Evolutionary conservation across 2,888 invertebrate genomes (phyloP), one percentile per base, ranked within the genome.

Genomic region (Pseudococcus longispinus): DNA sequence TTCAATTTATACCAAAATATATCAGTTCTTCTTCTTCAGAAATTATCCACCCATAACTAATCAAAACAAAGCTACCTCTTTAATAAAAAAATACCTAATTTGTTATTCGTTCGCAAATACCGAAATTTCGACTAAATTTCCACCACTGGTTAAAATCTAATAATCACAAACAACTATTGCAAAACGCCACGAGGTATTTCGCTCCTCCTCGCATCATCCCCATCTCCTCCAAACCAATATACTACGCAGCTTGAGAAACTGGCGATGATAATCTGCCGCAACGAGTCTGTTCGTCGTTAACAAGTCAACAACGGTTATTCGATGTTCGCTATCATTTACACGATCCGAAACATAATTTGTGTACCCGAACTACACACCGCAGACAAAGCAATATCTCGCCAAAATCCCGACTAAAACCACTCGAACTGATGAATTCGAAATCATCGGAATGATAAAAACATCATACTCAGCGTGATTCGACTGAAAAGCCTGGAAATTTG

Each of bases 261-360:
- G 15, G 15, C n/a, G 55, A 55, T 55, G 55, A 55, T 55, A 60
- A 20, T 60, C 60, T 23, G 60, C 60, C 60, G 20, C 60, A 60
- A 51, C 9, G 8, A n/a, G 6, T 15, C 55, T 55, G 18, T 20
- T 60, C 60, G 23, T 60, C 60, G 9, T 60, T 60, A 60, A 60
- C 60, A 23, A 60, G 11, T 60, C 60, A 23, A 60, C 60, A 60
- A 60, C 23, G 23, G 60, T 23, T 60, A 60, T 60, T 60, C 60
- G 60, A 60, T 60, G 23, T 60, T 60, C 23, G 60, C 60, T 60
- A 60, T 60, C 60, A 60, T 60, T 60, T 60, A 60, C 60, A 60
- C 60, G 23, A 60, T 60, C 11, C 23, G 60, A 60, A 60, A 60
- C 60, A 60, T 60, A 60, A 60, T 60, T 60, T 60, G 60, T 60